A percentile compares a stretch with the other conserved stretches of the same genome.
These are phyloP conservation scores for Antitype chi DNA, from an alignment of 2,888 invertebrate species.

Conservation along the genomic window DNA sequence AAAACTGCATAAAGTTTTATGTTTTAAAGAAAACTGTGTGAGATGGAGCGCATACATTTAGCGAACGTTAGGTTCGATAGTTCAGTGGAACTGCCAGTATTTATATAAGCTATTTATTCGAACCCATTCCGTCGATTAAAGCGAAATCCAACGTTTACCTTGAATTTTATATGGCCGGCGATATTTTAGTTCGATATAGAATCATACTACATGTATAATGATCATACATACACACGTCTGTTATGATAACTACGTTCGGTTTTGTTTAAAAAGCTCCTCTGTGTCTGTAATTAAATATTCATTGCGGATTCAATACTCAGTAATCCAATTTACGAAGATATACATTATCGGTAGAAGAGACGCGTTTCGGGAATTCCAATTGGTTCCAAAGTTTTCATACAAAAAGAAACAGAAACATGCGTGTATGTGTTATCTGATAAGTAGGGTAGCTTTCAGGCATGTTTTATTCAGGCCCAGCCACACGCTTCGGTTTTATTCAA, in stretches of 20 bases:
- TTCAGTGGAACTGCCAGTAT: constrained; percentile 3
- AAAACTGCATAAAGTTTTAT: constrained; percentile 39
- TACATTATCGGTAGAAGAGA: constrained; percentile 53
- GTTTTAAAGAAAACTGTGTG: not conserved
- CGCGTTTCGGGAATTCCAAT: constrained; percentile 35
- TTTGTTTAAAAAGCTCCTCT: constrained; percentile 5
- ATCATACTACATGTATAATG: not conserved
- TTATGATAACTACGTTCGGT: not conserved
- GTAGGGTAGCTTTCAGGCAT: constrained; percentile 46
- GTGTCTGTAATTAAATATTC: constrained; percentile 45
- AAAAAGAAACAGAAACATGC: constrained; percentile 47
- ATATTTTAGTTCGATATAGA: not conserved
- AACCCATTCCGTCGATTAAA: not conserved
- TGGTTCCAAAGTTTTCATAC: constrained; percentile 47
- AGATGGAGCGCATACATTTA: not conserved
- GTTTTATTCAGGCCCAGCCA: constrained; percentile 54
- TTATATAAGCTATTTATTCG: not conserved
- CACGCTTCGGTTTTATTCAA: constrained; percentile 52
- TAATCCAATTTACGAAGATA: constrained; percentile 43
- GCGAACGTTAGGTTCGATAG: not conserved
- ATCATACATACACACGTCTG: not conserved
- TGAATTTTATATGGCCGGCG: not conserved
- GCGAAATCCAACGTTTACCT: not conserved
- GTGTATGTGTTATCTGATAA: constrained; percentile 56
- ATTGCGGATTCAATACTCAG: constrained; percentile 38